These are phyloP conservation scores for Phymatocera aterrima DNA, from an alignment of 2,888 invertebrate species.

Conservation along the genomic window DNA sequence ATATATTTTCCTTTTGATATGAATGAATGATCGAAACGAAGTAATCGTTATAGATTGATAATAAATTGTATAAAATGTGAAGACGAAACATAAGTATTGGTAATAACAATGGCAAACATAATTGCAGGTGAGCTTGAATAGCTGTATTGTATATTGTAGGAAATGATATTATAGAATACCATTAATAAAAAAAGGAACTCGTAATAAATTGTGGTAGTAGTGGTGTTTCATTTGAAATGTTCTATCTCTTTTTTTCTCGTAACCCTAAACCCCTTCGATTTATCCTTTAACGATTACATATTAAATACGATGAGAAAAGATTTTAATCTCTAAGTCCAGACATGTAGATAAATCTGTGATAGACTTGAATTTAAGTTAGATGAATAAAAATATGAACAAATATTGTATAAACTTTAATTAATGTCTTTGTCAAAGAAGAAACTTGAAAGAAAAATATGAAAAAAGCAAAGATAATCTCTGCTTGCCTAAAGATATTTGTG, in stretches of 20 bases:
- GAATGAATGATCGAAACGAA: neutral
- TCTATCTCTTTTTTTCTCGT: neutral
- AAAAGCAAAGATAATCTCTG: neutral
- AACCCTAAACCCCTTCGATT: neutral
- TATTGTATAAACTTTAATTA: too few relatives aligned
- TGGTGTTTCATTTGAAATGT: too few relatives aligned
- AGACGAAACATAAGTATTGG: too few relatives aligned
- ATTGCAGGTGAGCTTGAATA: neutral
- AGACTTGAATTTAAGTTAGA: too few relatives aligned
- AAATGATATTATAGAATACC: constrained; percentile 5
- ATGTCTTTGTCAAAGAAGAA: neutral
- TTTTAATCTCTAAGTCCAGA: too few relatives aligned
- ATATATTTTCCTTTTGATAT: constrained; percentile 11
- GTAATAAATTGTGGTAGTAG: neutral
- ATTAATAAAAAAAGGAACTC: neutral
- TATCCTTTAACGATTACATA: too few relatives aligned
- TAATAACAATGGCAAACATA: too few relatives aligned
- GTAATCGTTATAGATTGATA: constrained; percentile 1
- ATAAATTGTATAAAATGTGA: neutral
- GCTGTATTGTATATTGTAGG: neutral
- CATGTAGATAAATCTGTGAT: too few relatives aligned
- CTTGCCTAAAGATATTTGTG: neutral
- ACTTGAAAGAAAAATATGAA: neutral
- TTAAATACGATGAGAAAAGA: too few relatives aligned
- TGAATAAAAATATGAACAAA: too few relatives aligned